Evolutionary conservation across 2,888 invertebrate genomes (phyloP).

Genomic region (Aspidapion aeneum): DNA sequence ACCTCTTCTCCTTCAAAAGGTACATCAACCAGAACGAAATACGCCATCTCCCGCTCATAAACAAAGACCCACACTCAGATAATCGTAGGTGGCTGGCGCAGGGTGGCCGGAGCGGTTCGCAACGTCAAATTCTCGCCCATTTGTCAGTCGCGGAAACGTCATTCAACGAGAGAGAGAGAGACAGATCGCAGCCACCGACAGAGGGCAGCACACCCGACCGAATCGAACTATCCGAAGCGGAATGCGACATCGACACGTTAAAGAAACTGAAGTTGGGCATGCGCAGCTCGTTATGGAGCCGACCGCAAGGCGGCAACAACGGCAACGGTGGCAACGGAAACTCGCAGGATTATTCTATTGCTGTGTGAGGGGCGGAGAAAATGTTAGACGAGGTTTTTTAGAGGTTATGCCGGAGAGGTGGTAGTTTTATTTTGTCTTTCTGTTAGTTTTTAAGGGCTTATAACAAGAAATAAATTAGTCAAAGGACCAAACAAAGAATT

Average conservation of each 20-base stretch:
- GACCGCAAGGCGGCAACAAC: constrained; percentile 53
- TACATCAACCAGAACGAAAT: constrained; percentile 1
- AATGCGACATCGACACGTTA: constrained; percentile 70
- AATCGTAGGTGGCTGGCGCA: constrained; percentile 51
- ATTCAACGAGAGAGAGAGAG: constrained; percentile 45
- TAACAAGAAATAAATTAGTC: neutral
- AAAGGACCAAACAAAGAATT: neutral
- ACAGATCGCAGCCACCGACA: constrained; percentile 28
- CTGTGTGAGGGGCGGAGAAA: constrained; percentile 53
- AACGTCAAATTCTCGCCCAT: constrained; percentile 62
- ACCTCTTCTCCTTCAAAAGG: too few relatives aligned
- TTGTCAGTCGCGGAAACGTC: constrained; percentile 57
- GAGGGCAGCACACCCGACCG: constrained; percentile 44
- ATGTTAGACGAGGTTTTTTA: neutral
- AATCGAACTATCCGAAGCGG: constrained; percentile 65
- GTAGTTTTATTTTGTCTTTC: neutral
- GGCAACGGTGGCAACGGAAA: constrained; percentile 50
- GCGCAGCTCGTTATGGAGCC: constrained; percentile 67
- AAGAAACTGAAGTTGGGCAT: constrained; percentile 69
- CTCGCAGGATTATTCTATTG: constrained; percentile 71
- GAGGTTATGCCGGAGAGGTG: neutral
- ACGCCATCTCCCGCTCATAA: neutral
- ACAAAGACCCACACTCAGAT: neutral
- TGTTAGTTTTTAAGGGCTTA: too few relatives aligned
- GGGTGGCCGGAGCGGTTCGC: constrained; percentile 43